These are phyloP conservation scores for Onthophagus sagittarius DNA, from an alignment of 2,888 invertebrate species.

Conservation along the genomic window DNA sequence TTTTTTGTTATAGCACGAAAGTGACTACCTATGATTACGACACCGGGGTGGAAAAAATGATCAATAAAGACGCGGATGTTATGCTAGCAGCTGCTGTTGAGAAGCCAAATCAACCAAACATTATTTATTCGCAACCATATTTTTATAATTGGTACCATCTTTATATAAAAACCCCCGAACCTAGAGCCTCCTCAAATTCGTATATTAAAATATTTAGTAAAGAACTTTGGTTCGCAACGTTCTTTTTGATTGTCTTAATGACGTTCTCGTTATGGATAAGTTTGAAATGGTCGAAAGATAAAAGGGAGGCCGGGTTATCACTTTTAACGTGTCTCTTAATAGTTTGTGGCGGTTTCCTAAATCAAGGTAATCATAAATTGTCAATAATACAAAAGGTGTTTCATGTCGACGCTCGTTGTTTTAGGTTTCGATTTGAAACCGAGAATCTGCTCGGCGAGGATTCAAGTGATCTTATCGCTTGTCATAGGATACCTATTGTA, in stretches of 20 bases:
- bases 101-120: conserved; percentile 32
- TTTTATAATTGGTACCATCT: conserved; percentile 44
- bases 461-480: conserved; percentile 38
- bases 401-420: conserved; percentile 4
- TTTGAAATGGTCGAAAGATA: conserved; percentile 29
- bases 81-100: conserved; percentile 39
- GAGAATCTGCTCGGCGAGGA: conserved; percentile 36
- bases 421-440: conserved; percentile 41
- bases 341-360: conserved; percentile 40
- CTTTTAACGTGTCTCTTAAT: conserved; percentile 39
- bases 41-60: conserved; percentile 34
- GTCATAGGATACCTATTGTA: conserved; percentile 41
- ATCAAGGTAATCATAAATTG: conserved; percentile 40
- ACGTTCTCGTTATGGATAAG: conserved; percentile 38
- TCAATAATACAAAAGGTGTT: not conserved
- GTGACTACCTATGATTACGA: conserved; percentile 35
- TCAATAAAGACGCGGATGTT: conserved; percentile 38
- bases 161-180: conserved; percentile 38
- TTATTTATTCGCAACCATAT: conserved; percentile 42
- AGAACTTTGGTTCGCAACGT: conserved; percentile 37
- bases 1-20: conserved; percentile 31
- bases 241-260: conserved; percentile 33
- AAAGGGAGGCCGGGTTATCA: conserved; percentile 30
- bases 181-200: conserved; percentile 36
- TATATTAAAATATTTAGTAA: conserved; percentile 39